Percentiles rank a stretch among this genome's conserved stretches.
These are phyloP conservation scores for Nasonia oneida DNA, from an alignment of 2,888 invertebrate genomes.

Conservation along the genomic window DNA sequence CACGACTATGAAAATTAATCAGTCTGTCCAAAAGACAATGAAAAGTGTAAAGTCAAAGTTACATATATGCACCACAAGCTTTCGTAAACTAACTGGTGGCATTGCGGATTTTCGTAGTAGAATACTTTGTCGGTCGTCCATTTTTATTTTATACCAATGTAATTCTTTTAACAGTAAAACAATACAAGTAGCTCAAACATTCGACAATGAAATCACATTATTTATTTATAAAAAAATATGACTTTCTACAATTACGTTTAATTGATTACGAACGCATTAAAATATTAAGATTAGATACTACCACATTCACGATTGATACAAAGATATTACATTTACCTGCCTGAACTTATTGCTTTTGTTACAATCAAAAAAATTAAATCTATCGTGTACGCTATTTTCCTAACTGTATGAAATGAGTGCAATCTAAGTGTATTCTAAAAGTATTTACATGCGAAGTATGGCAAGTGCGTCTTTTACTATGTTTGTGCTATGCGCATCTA, in stretches of 20 bases:
- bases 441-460: neutral
- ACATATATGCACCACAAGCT: neutral
- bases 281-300: too few species aligned
- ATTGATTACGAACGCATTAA: too few species aligned
- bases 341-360: too few species aligned
- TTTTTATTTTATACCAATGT: too few species aligned
- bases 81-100: neutral
- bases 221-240: too few species aligned
- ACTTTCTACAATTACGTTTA: too few species aligned
- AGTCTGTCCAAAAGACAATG: constrained; percentile 19
- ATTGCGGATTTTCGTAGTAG: neutral
- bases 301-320: too few species aligned
- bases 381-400: neutral
- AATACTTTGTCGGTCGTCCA: neutral
- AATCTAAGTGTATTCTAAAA: neutral
- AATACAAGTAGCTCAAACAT: neutral
- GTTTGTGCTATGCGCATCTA: constrained; percentile 51
- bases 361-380: neutral
- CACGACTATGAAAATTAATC: constrained; percentile 16
- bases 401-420: neutral
- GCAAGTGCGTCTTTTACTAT: neutral
- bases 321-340: too few species aligned
- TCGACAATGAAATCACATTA: too few species aligned
- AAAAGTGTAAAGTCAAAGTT: neutral
- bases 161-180: too few species aligned